Conservation (phyloP, 2,113 vertebrate species). For the Ceuthmochares aereus region DNA sequence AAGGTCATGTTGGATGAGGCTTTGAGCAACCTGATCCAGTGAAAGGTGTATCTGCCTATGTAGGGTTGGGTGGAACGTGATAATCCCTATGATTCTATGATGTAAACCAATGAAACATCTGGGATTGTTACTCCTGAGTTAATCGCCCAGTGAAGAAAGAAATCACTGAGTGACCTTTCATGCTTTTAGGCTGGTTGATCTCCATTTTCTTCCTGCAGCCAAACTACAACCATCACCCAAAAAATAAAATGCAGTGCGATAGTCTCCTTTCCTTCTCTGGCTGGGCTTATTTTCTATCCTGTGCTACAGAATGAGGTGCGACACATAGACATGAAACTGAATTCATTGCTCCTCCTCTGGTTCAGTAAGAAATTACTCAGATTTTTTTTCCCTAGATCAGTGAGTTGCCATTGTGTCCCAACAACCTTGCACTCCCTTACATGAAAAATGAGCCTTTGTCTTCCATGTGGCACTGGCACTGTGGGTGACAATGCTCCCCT, state of each 20-base stretch:
- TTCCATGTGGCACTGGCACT: not conserved
- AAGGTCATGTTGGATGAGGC: too few relatives aligned
- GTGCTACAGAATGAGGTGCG: not conserved
- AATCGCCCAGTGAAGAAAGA: not conserved
- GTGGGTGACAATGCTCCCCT: too few relatives aligned
- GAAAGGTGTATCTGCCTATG: too few relatives aligned
- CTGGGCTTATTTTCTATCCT: not conserved
- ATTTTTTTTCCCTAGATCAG: not conserved
- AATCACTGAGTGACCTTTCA: not conserved
- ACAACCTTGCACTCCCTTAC: not conserved
- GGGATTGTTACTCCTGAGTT: not conserved
- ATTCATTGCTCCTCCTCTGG: not conserved
- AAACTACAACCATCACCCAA: not conserved
- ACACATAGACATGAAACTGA: not conserved
- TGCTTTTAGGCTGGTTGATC: too few relatives aligned
- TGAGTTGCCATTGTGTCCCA: not conserved
- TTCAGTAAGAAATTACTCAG: constrained; percentile 20
- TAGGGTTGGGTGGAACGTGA: too few relatives aligned
- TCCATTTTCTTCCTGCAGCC: not conserved
- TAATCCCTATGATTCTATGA: too few relatives aligned
- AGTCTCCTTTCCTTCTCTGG: not conserved
- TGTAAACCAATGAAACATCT: not conserved
- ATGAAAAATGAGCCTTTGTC: constrained; percentile 28
- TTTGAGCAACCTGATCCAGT: too few relatives aligned
- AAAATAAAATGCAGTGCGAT: not conserved